phyloP scores from a whole-genome alignment of 2,888 invertebrate species.

The Drosophila melanosoma region DNA sequence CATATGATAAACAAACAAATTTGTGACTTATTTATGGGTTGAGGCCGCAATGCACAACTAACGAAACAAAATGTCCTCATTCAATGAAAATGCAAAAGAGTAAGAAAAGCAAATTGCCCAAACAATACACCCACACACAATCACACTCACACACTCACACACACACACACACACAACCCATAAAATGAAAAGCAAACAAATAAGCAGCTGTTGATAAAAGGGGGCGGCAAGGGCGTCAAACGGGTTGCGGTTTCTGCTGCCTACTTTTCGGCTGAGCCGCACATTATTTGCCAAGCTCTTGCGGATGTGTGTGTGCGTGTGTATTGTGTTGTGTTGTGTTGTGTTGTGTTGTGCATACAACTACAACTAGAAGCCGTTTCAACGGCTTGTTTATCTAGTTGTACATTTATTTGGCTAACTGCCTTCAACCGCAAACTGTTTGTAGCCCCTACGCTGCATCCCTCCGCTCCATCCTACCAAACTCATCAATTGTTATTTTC shows the following conservation, averaged over 20 bases:
- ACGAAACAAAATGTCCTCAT: slow-evolving; percentile 45
- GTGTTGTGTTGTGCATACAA: slow-evolving; percentile 19
- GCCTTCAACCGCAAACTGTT: slow-evolving; percentile 73
- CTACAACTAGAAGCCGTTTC: slow-evolving; percentile 57
- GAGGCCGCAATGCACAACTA: slow-evolving; percentile 34
- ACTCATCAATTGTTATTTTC: slow-evolving; percentile 8
- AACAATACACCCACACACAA: slow-evolving; percentile 25
- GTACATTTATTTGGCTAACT: slow-evolving; percentile 78
- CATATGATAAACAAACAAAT: slow-evolving; percentile 29
- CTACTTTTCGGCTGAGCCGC: slow-evolving; percentile 58
- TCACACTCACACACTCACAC: slow-evolving; percentile 5
- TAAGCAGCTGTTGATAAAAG: slow-evolving; percentile 57
- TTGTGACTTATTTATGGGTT: slow-evolving; percentile 48
- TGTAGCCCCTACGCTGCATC: slow-evolving; percentile 6
- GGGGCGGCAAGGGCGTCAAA: background rate
- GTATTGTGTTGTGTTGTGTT: slow-evolving; percentile 1
- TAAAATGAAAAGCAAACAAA: slow-evolving; percentile 70
- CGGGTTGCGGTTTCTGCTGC: slow-evolving; percentile 47
- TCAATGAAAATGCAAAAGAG: slow-evolving; percentile 40
- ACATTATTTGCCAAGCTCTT: slow-evolving; percentile 42
- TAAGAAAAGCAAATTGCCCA: slow-evolving; percentile 37
- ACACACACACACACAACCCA: slow-evolving; percentile 27
- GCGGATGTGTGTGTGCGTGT: slow-evolving; percentile 1
- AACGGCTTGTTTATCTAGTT: slow-evolving; percentile 75
- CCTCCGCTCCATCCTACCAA: background rate